A percentile compares a stretch with the other conserved stretches of the same genome.
Evolutionary conservation across 2,113 vertebrate genomes (phyloP).

Genomic region (Scopus umbretta): DNA sequence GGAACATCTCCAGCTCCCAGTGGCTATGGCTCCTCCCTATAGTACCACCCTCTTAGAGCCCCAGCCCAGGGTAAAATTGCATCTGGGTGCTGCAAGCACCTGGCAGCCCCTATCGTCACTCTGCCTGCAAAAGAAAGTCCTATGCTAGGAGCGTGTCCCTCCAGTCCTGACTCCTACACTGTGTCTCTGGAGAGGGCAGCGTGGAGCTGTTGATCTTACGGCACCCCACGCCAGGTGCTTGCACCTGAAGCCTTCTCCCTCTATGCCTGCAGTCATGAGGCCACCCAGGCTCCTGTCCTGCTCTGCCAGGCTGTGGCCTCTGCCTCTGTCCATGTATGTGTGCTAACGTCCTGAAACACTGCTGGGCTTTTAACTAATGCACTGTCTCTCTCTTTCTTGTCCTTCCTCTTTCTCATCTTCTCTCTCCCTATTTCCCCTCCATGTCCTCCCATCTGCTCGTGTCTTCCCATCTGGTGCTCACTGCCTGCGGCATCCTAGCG

Average conservation of each 20-base stretch:
- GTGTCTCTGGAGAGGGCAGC: not conserved
- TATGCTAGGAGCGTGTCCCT: not conserved
- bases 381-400: slow-evolving; percentile 24
- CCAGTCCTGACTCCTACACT: not conserved
- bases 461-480: not conserved
- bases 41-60: not conserved
- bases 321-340: not conserved
- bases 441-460: fast-evolving
- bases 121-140: not conserved
- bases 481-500: slow-evolving; percentile 67
- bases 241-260: not conserved
- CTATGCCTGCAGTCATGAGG: not conserved
- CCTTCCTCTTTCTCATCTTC: not conserved
- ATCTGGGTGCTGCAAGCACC: not conserved
- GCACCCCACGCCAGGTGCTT: not conserved
- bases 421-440: not conserved
- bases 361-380: not conserved
- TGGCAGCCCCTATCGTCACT: not conserved
- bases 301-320: not conserved
- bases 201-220: not conserved
- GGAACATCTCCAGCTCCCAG: not conserved
- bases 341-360: not conserved
- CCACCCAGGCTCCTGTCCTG: not conserved
- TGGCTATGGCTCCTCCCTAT: not conserved
- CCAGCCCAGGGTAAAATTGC: not conserved